These are phyloP conservation scores for Tonatia bakeri DNA, from an alignment of 2,113 vertebrate genomes.

Conservation along the genomic window DNA sequence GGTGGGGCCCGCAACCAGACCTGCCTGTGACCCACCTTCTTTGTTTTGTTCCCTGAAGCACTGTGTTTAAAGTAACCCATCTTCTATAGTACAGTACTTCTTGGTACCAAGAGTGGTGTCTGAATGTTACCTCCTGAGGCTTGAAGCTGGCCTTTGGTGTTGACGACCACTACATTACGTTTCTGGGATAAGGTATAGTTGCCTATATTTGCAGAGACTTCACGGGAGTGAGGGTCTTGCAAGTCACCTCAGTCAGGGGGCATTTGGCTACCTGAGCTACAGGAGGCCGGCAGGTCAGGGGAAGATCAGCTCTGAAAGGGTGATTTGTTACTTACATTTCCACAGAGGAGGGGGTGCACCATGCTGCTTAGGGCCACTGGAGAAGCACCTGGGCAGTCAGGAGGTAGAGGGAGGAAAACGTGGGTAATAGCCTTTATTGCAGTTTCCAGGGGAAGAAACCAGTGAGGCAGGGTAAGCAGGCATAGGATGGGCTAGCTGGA, in stretches of 20 bases:
- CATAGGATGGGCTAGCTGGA: not conserved
- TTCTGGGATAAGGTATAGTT: not conserved
- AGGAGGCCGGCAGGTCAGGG: not conserved
- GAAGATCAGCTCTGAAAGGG: not conserved
- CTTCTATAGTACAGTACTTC: not conserved
- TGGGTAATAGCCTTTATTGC: not conserved
- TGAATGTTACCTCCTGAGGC: not conserved
- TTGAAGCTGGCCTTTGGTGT: not conserved
- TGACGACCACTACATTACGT: not conserved
- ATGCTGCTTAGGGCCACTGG: accelerated
- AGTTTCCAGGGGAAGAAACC: not conserved
- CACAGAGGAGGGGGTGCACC: too few species aligned
- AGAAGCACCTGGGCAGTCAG: not conserved
- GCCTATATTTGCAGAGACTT: not conserved
- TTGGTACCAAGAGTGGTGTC: not conserved
- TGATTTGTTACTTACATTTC: not conserved
- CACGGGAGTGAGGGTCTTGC: not conserved
- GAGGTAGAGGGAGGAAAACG: too few species aligned
- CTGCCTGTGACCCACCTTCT: not conserved
- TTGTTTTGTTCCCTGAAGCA: not conserved
- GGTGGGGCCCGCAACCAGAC: not conserved
- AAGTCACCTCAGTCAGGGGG: not conserved
- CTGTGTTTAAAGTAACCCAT: not conserved
- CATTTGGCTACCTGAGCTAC: not conserved
- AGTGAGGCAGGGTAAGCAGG: not conserved